phyloP scores from a whole-genome alignment of 2,113 vertebrate species.

The Odontesthes bonariensis region DNA sequence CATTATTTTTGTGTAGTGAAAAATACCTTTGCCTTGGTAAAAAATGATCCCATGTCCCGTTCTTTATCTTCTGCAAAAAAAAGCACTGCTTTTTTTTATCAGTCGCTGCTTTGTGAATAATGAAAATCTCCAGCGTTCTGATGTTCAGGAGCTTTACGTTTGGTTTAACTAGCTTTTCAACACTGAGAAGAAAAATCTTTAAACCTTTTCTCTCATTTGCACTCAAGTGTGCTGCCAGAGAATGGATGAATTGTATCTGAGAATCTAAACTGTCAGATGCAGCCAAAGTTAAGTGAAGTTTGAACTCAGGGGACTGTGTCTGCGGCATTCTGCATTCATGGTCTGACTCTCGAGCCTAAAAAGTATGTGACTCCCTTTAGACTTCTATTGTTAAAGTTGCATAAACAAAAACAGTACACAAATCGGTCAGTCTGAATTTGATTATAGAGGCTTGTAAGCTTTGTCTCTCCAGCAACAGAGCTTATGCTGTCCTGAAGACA shows the following conservation, averaged over 20 bases:
- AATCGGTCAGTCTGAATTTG: slow-evolving; percentile 32
- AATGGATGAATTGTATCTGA: slow-evolving; percentile 46
- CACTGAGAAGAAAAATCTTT: slow-evolving; percentile 41
- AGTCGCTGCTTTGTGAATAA: slow-evolving; percentile 53
- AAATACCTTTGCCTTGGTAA: slow-evolving; percentile 9
- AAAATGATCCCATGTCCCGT: slow-evolving; percentile 24
- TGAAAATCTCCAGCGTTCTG: slow-evolving; percentile 51
- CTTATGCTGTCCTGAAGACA: background rate
- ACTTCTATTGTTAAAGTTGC: slow-evolving; percentile 56
- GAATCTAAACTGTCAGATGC: slow-evolving; percentile 48
- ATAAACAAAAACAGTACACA: slow-evolving; percentile 43
- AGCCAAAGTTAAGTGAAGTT: slow-evolving; percentile 54
- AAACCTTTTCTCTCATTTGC: slow-evolving; percentile 49
- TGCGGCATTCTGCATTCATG: slow-evolving; percentile 44
- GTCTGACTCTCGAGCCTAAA: slow-evolving; percentile 23
- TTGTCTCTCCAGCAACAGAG: slow-evolving; percentile 2
- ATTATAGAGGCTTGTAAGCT: slow-evolving; percentile 20
- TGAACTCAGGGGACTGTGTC: slow-evolving; percentile 38
- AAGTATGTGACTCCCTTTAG: slow-evolving; percentile 20
- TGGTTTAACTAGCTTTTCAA: slow-evolving; percentile 62
- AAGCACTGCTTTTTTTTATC: slow-evolving; percentile 1
- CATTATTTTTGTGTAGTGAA: background rate
- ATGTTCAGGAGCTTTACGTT: slow-evolving; percentile 52
- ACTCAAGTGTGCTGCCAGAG: slow-evolving; percentile 31
- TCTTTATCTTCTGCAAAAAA: slow-evolving; percentile 34